Evolutionary conservation across 2,888 invertebrate genomes (phyloP), one percentile per base, ranked within the genome.

Genomic region (Diplolepis rosae): DNA sequence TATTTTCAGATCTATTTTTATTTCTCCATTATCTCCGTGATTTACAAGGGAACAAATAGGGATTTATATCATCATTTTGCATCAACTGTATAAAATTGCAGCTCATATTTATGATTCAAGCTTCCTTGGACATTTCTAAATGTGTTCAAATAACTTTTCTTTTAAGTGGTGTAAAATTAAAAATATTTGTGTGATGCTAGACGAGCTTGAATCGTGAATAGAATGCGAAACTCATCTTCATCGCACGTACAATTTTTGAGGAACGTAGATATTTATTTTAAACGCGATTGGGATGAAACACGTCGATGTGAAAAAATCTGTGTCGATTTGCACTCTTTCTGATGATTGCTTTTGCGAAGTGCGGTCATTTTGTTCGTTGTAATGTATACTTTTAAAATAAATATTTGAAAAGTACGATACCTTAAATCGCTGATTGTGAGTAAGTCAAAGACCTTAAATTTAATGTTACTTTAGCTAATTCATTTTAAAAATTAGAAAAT

Each of bases 321-420:
- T 45, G n/a, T 30, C 35, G 9, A 67, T 28, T 32, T 28, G 52
- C 45, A 56, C 52, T n/a, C n/a, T n/a, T n/a, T n/a, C n/a, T 69
- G 68, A 52, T 48, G 52, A 71, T 74, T 54, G 67, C 65, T 73
- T 70, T 76, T 74, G 69, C 61, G 56, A 71, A 28, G 70, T 70
- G 65, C 70, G 65, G 45, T 75, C 74, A 78, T 75, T 78, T 61
- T 6, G 35, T 39, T 61, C 24, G 35, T 35, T 39, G 24, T 39
- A 35, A 35, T 80, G 80, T 85, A 81, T 82, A 80, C 80, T 84
- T 83, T 81, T 73, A 79, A 82, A 86, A 87, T 87, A 87, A 86
- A 86, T 85, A 85, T 87, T 86, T 85, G 84, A 81, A 84, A 85
- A 81, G 66, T 70, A 52, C 35, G 65, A 4, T 13, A 51, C 22